Evolutionary conservation across 2,797 vertebrate species (phyloP), one percentile per base, ranked within the genome.

Genomic region (Melanotaenia pygmaea): DNA sequence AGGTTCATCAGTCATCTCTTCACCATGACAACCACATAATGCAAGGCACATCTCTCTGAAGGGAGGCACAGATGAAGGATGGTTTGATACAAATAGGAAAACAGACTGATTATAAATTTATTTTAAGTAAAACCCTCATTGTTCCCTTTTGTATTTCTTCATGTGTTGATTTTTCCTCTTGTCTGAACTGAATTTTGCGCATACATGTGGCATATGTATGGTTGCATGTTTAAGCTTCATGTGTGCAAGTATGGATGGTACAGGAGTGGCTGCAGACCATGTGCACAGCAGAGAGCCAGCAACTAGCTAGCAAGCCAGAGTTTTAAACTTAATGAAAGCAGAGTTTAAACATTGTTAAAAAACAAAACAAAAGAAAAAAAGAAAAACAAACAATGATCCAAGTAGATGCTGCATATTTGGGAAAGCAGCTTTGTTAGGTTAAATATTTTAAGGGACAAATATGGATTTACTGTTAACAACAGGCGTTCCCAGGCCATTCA

Each of bases 11-110:
- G 56, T 67, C 12, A 76, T 72, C 53, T 67, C 58, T 59, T 89
- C 83, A 81, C 84, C 86, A 86, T 88, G 82, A 87, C 89, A 88
- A 86, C 88, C 35, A 9, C 60, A 63, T 58, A 72, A 45, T 68
- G 59, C 32, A 37, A 73, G 81, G 64, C 51, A 64, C 51, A 20
- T 79, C 58, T 30, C 40, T 54, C 77, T 75, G 14, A 20, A 43
- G 73, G 70, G 77, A 81, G 20, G 22, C 51, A 47, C 38, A 64
- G 40, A 74, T n/a, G 50, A 80, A 76, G 57, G 56, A 35, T 26
- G 63, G 64, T 51, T 78, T 45, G 22, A 72, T 45, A 28, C 63
- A 67, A 79, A 70, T 53, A 68, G 59, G 30, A 74, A 67, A 40
- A 30, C 54, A 3, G 20, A 10, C 8, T 8, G 43, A 20, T 47